Evolutionary conservation across 2,797 vertebrate genomes (phyloP), one percentile per base, ranked within the genome.

Genomic region (Antennarius maculatus): DNA sequence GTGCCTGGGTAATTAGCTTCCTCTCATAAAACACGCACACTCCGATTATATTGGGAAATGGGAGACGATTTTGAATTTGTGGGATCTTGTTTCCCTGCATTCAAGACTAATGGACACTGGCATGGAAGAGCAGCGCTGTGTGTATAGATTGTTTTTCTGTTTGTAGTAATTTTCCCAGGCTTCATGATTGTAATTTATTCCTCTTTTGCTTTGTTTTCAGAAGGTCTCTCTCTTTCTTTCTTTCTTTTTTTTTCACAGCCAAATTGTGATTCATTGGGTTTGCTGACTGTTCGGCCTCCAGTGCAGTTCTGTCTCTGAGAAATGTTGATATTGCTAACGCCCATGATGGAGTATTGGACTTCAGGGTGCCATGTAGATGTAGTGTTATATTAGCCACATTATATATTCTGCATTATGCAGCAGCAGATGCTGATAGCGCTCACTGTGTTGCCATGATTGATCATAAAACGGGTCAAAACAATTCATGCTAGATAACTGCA

Each of bases 401-500:
- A 57, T 37, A 27, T 48, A 47, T 17, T 11, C 31, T 23, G 54
- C 29, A 28, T 55, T 17, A 15, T 28, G 23, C 23, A 51, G 54
- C 23, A 54, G 50, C 29, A 46, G 34, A 39, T 39, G 7, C 10
- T 16, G 15, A 16, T 5, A 46, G 45, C 16, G 18, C 13, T 14
- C 42, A 15, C 13, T 43, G 4, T 14, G 42, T 43, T 43, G 13
- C 14, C 13, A 13, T 15, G 13, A 43, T 5, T 1, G 39, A 47
- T 51, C 61, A 55, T 42, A 62, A 67, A 59, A 50, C 29, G 7
- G 37, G 12, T 65, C 60, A 67, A 27, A 41, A 37, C 5, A 17
- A 48, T 60, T 37, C 16, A 34, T 43, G 15, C 3, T 3, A 54
- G 37, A 39, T 39, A 57, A 62, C 10, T 12, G 42, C 58, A 55